phyloP scores from a whole-genome alignment of 2,797 vertebrate species.

The Bradypodion ventrale region DNA sequence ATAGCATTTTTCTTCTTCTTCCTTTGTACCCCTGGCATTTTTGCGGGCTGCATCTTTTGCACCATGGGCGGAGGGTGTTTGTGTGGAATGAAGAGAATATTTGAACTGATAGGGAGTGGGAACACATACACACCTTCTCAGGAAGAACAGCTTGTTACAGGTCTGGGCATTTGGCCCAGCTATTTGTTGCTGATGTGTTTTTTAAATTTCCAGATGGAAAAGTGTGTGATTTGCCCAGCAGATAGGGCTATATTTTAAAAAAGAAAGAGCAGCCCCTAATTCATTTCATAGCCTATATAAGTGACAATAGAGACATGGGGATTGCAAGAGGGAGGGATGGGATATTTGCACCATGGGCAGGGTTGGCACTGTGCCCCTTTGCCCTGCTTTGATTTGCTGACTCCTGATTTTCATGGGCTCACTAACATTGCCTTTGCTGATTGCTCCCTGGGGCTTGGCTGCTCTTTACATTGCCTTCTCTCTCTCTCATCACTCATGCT shows the following conservation, averaged over 20 bases:
- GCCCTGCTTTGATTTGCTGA: too few species aligned
- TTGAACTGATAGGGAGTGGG: slow-evolving; percentile 36
- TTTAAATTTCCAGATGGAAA: slow-evolving; percentile 26
- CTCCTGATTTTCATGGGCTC: too few species aligned
- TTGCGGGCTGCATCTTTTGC: slow-evolving; percentile 35
- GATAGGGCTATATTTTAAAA: background rate
- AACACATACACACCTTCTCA: background rate
- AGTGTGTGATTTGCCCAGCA: slow-evolving; percentile 1
- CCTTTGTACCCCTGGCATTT: slow-evolving; percentile 22
- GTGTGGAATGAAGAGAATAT: background rate
- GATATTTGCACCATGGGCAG: too few species aligned
- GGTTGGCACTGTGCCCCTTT: too few species aligned
- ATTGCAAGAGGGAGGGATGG: too few species aligned
- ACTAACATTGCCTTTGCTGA: too few species aligned
- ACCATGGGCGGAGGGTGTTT: background rate
- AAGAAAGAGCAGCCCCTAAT: background rate
- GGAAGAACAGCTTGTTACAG: slow-evolving; percentile 4
- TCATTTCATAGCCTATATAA: background rate
- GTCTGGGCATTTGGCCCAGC: slow-evolving; percentile 33
- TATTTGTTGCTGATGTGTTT: background rate
- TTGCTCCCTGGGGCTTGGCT: too few species aligned
- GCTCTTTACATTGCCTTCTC: too few species aligned
- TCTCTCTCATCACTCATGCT: too few species aligned
- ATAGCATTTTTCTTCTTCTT: slow-evolving; percentile 35
- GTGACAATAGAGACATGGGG: background rate